phyloP scores from a whole-genome alignment of 2,113 vertebrate species.

The Onychostoma macrolepis region DNA sequence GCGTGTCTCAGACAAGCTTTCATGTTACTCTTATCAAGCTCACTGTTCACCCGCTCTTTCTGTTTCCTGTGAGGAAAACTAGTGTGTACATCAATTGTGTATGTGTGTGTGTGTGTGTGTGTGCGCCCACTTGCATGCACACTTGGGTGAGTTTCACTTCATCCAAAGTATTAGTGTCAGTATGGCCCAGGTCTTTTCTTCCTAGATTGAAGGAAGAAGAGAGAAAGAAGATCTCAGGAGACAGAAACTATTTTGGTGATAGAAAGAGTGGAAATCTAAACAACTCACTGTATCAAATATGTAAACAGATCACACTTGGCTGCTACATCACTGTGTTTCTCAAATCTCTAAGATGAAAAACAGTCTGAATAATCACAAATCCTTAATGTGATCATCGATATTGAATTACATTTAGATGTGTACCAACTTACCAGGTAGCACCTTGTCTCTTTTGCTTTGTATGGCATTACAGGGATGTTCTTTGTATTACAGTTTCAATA shows the following conservation, averaged over 20 bases:
- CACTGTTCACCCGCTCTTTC: conserved; percentile 14
- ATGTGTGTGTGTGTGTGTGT: neutral
- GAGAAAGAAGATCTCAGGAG: conserved; percentile 18
- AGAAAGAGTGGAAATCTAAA: conserved; percentile 18
- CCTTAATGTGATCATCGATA: neutral
- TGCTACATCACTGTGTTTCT: neutral
- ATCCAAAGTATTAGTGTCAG: conserved; percentile 45
- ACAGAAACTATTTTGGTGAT: neutral
- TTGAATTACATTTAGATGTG: neutral
- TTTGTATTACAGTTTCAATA: neutral
- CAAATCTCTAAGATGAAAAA: neutral
- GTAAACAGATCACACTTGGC: neutral
- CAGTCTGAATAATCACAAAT: neutral
- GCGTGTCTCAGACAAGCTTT: conserved; percentile 42
- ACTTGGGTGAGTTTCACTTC: conserved; percentile 43
- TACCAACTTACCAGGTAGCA: neutral
- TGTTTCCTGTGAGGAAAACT: conserved; percentile 11
- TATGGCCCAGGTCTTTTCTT: conserved; percentile 37
- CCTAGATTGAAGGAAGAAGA: neutral
- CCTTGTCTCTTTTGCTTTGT: too few relatives aligned
- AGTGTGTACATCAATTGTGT: neutral
- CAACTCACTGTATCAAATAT: conserved; percentile 6
- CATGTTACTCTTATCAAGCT: conserved; percentile 43
- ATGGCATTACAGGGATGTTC: neutral
- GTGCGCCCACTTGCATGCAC: neutral